Base-by-base conservation (phyloP, 2,888 invertebrate genomes). In the Slavum lentiscoides region DNA sequence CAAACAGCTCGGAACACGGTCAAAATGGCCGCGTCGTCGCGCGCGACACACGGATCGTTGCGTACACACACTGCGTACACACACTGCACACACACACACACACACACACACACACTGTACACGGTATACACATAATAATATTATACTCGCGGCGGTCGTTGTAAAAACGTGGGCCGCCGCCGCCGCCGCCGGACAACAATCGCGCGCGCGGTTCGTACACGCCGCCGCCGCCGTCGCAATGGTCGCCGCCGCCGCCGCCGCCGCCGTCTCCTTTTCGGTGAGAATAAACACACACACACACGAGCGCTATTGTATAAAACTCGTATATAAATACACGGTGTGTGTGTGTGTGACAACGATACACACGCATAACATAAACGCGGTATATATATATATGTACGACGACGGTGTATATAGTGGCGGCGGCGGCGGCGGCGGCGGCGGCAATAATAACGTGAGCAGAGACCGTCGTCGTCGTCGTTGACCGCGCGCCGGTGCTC, bases 161-260 rank as follows among this genome's bases (percentile, higher is more conserved):
- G 68, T 61, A 68, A 69, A 62, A 77, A 77, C 77, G 69, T 69
- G 77, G 77, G 76, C 69, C 76, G 76, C 59, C 69, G 76, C 69
- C 68, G 76, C 43, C 74, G 39, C n/a, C 55, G 37, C 6, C 75
- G 66, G 76, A 77, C 69, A 61, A 77, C 76, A 77, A 69, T 69
- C 76, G 76, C 76, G 39, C 43, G 43, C 53, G 72, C 66, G 67
- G 15, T 69, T 49, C 66, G 39, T 59, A 55, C 17, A 55, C 55
- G 37, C 17, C 75, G 66, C n/a, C 73, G 74, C 37, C 64, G 55
- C 30, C 55, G 55, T 64, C 58, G 64, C 15, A n/a, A n/a, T n/a
- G n/a, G 55, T 64, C 58, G 66, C 15, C 55, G 37, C 11, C 75
- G 66, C n/a, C 62, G 64, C n/a, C 53, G 55, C n/a, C 55, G 55